phyloP scores from a whole-genome alignment of 1,140 invertebrate species.

The Centruroides sculpturatus region DNA sequence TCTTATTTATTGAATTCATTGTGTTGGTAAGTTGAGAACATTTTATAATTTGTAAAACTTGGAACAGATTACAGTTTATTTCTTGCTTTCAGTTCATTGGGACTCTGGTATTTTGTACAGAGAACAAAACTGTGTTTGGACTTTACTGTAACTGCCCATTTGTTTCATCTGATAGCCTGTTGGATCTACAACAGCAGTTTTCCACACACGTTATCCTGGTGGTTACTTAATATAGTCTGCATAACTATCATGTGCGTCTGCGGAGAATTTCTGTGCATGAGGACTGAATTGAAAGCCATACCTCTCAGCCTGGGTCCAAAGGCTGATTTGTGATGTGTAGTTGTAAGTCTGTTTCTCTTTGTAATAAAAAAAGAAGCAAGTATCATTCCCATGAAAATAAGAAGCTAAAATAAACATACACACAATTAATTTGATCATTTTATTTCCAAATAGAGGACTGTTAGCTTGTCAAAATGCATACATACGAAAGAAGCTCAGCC shows the following conservation, averaged over 20 bases:
- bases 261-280: conserved; percentile 92
- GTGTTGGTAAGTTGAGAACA: conserved; percentile 18
- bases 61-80: neutral
- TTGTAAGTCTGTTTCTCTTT: no score
- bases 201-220: conserved; percentile 83
- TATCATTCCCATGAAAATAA: no score
- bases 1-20: conserved; percentile 29
- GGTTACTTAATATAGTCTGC: conserved; percentile 77
- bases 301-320: conserved; percentile 55
- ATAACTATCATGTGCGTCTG: conserved; percentile 85
- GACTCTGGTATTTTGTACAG: conserved; percentile 71
- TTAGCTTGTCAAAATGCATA: no score
- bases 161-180: conserved; percentile 77
- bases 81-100: conserved; percentile 41
- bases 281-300: conserved; percentile 86
- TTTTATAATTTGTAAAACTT: neutral
- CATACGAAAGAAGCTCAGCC: no score
- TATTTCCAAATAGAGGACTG: no score
- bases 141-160: conserved; percentile 80
- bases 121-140: conserved; percentile 89
- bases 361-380: no score
- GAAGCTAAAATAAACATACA: no score
- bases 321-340: conserved; percentile 31
- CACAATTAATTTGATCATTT: no score
- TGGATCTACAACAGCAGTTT: conserved; percentile 80